These are phyloP conservation scores for Lampris incognitus DNA, from an alignment of 2,113 vertebrate genomes.

Conservation along the genomic window DNA sequence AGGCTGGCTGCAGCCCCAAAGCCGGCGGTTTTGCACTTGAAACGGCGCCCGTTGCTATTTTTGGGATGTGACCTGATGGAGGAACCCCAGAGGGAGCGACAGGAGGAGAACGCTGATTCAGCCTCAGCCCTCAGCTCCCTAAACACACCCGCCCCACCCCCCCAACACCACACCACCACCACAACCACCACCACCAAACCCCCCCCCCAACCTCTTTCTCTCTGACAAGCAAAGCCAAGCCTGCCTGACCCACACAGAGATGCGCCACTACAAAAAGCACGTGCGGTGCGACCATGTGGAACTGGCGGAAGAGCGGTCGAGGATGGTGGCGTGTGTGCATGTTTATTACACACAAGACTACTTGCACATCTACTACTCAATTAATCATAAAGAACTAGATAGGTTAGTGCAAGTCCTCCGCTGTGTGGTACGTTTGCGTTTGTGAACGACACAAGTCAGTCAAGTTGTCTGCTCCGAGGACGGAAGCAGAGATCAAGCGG, in stretches of 20 bases:
- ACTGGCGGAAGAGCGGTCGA: neutral
- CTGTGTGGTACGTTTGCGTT: neutral
- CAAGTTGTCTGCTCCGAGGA: too few relatives aligned
- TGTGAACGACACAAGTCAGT: too few relatives aligned
- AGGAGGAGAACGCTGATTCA: constrained; percentile 80
- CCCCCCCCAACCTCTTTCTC: constrained; percentile 15
- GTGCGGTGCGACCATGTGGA: constrained; percentile 13
- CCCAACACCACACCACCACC: constrained; percentile 21
- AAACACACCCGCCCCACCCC: constrained; percentile 29
- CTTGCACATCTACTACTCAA: constrained; percentile 26
- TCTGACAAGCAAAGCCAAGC: constrained; percentile 30
- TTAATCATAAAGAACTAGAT: constrained; percentile 34
- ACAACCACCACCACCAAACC: constrained; percentile 32
- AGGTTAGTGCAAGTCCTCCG: constrained; percentile 1
- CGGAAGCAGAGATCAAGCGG: constrained; percentile 55
- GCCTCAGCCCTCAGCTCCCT: constrained; percentile 2
- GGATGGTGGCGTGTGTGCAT: neutral
- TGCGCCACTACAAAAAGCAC: constrained; percentile 1
- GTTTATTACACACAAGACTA: neutral
- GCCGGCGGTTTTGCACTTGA: constrained; percentile 94
- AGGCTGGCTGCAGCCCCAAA: constrained; percentile 93
- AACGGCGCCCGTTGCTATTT: constrained; percentile 95
- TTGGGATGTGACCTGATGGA: constrained; percentile 94
- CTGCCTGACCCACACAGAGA: constrained; percentile 39
- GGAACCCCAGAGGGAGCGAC: constrained; percentile 92